These are phyloP conservation scores for Phoxinus phoxinus DNA, from an alignment of 2,113 vertebrate species.

Conservation along the genomic window DNA sequence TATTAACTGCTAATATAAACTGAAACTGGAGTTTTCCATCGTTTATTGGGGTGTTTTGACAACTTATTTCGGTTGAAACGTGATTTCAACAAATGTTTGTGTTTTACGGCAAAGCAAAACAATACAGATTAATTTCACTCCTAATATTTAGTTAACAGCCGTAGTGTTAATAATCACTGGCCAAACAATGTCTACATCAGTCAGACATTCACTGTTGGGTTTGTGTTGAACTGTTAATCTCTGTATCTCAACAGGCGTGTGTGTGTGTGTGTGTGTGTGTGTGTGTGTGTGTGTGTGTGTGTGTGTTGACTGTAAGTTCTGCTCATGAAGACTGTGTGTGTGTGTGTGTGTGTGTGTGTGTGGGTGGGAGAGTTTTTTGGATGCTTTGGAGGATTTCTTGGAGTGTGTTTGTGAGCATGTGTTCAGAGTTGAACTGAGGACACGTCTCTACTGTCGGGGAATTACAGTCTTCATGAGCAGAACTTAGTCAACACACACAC, in stretches of 20 bases:
- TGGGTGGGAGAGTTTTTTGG: neutral
- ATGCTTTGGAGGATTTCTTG: neutral
- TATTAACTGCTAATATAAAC: too few species aligned
- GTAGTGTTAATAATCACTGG: neutral
- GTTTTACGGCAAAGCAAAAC: too few species aligned
- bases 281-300: too few species aligned
- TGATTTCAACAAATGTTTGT: neutral
- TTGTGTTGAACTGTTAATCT: too few species aligned
- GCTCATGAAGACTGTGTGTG: too few species aligned
- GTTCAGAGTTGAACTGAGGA: slow-evolving; percentile 30
- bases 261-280: too few species aligned
- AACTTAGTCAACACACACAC: neutral
- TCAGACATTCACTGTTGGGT: too few species aligned
- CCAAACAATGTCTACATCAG: neutral
- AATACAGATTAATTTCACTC: neutral
- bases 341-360: neutral
- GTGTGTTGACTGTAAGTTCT: too few species aligned
- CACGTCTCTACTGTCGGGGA: neutral
- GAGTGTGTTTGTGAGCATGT: neutral
- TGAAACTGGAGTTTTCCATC: too few species aligned
- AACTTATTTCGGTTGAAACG: neutral
- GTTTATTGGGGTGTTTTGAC: too few species aligned
- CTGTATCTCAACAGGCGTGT: too few species aligned
- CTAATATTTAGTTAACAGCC: neutral
- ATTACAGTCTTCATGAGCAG: neutral